Evolutionary conservation across 1,140 invertebrate species (phyloP).

Genomic region (Araneus ventricosus): DNA sequence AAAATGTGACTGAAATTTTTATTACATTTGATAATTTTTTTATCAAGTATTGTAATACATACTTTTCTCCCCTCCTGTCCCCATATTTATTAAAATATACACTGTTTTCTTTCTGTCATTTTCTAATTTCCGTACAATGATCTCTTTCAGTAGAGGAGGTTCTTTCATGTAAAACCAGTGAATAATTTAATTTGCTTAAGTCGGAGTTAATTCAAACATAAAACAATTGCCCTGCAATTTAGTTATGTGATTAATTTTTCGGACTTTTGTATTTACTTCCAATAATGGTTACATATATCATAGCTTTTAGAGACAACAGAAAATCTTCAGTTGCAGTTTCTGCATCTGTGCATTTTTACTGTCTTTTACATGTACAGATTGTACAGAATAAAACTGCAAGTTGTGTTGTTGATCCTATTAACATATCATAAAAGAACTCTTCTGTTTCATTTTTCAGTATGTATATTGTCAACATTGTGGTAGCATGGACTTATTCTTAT

Average conservation of each 20-base stretch:
- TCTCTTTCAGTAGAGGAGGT: neutral
- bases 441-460: neutral
- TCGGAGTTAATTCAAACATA: neutral
- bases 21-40: too few relatives aligned
- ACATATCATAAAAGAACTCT: constrained; percentile 10
- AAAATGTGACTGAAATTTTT: too few relatives aligned
- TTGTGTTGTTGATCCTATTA: constrained; percentile 11
- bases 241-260: neutral
- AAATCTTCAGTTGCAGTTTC: neutral
- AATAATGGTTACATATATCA: neutral
- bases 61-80: neutral
- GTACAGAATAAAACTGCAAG: neutral
- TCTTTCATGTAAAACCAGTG: neutral
- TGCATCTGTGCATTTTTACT: neutral
- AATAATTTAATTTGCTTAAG: neutral
- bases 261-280: neutral
- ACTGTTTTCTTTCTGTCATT: neutral
- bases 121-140: neutral
- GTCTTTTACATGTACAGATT: neutral
- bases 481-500: neutral
- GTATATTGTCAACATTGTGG: neutral
- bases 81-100: neutral
- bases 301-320: neutral
- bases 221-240: neutral
- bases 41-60: too few relatives aligned